phyloP scores from a whole-genome alignment of 2,888 invertebrate genomes.

The Tetrapedia diversipes region DNA sequence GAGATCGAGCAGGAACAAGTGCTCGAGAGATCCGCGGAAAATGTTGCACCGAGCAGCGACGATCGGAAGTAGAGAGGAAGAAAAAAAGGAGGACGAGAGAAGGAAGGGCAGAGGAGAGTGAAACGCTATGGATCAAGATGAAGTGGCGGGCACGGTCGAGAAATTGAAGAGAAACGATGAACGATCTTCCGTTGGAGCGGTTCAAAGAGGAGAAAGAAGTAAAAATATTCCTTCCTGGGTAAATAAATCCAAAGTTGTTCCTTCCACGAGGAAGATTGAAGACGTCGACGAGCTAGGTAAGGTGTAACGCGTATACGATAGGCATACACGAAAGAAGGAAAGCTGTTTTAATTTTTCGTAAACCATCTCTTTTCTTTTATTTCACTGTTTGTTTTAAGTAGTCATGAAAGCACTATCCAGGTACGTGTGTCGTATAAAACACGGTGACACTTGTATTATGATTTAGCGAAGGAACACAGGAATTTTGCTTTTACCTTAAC shows the following conservation, averaged over 20 bases:
- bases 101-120: too few relatives aligned
- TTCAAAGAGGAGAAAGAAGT: not conserved
- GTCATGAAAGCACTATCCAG: too few relatives aligned
- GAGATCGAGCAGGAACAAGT: slow-evolving; percentile 50
- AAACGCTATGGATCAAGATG: slow-evolving; percentile 20
- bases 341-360: not conserved
- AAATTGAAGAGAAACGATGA: slow-evolving; percentile 7
- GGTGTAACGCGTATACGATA: too few relatives aligned
- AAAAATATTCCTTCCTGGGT: not conserved
- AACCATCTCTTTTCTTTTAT: not conserved
- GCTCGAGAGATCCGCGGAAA: slow-evolving; percentile 45
- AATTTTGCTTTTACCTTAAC: too few relatives aligned
- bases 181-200: not conserved
- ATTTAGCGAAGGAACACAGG: too few relatives aligned
- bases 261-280: not conserved
- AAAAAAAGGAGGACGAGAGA: not conserved
- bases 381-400: too few relatives aligned
- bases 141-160: slow-evolving; percentile 7
- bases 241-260: slow-evolving; percentile 15
- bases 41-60: slow-evolving; percentile 35
- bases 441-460: too few relatives aligned
- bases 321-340: not conserved
- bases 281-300: too few relatives aligned
- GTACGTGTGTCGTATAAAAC: too few relatives aligned
- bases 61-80: slow-evolving; percentile 7